Evolutionary conservation across 1,140 invertebrate genomes (phyloP), one percentile per base, ranked within the genome.

Genomic region (Drosophila ficusphila): DNA sequence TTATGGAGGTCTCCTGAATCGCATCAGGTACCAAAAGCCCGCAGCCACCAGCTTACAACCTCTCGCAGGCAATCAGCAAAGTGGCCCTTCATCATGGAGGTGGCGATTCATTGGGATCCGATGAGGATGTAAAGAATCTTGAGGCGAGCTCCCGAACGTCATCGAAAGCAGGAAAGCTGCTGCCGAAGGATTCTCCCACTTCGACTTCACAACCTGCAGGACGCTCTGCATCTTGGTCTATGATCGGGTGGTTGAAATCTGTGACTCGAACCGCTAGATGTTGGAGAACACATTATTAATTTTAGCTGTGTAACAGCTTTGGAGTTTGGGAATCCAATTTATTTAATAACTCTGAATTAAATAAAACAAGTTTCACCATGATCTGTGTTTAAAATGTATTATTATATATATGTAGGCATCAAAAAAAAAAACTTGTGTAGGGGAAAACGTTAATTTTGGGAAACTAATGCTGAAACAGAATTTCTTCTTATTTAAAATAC

Each of bases 71-170:
- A 1, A 14, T 0, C 4, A 56, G 51, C 29, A 53, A 62, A 12
- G 60, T 81, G 4, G 54, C 21, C 0, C 11, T 81, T 0, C 69
- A 81, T n/a, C 19, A 62, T 18, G 47, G 54, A 1, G 5, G 4
- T 0, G 38, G 47, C 6, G 77, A 81, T 47, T 81, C 78, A 78
- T 7, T 81, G 1, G 31, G 49, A 25, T 18, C 38, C 0, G 1
- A 2, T 0, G 0, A 16, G 2, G 77, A 79, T 41, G 44, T 48
- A 1, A 0, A 5, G 1, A 4, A 2, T 3, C 36, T 79, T 12
- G 14, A 33, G 34, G 1, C 0, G 0, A 2, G 2, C 0, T 79
- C 27, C 77, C 73, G 9, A 82, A 82, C 23, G 21, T 47, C 9
- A 29, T 82, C 9, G 46, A 71, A 16, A 52, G 19, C 3, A 8